Evolutionary conservation across 37 sponge, comb jelly and placozoan genomes (phyloP), one percentile per base, ranked within the genome.

Genomic region (Eunapius fragilis): DNA sequence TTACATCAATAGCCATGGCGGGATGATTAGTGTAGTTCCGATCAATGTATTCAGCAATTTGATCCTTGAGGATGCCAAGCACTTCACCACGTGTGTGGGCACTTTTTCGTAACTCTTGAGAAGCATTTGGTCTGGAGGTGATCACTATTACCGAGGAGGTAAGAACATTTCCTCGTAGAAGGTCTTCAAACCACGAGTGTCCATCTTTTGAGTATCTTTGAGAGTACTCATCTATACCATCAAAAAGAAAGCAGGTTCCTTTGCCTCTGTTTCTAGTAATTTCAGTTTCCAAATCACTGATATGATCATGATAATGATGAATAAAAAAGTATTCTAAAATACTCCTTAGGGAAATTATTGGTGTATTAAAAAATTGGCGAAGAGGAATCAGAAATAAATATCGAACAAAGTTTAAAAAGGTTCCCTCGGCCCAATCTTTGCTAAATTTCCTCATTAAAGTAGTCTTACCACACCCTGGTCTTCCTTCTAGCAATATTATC

Each of bases 171-270:
- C 84, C 84, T 67, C 22, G 28, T 32, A 89, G 79, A 7, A 89
- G 25, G 12, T 84, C 38, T 27, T 48, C 47, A 45, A 45, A 45
- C 47, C 47, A 45, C 4, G 7, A 45, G 9, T 45, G 4, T 9
- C 9, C 47, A 45, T 45, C 47, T 45, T 4, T 45, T 11, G 47
- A 45, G 9, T 45, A 45, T 9, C 9, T 4, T 45, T 45, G 4
- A 11, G 9, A 11, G 9, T 89, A 89, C 41, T 89, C 90, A 85
- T 89, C 90, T 9, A 89, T 45, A 48, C 90, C 90, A 74, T 89
- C 90, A 4, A 89, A 74, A 67, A 70, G 77, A 74, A 89, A 80
- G 47, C 85, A 84, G 22, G 84, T 68, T 0, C 81, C 76, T 80
- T 84, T 30, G 19, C 90, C 90, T 3, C 48, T 70, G n/a, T 25